Percentiles rank a stretch among this genome's conserved stretches.
Conservation (phyloP, 2,113 vertebrate genomes). For the Microcebus griseorufus region DNA sequence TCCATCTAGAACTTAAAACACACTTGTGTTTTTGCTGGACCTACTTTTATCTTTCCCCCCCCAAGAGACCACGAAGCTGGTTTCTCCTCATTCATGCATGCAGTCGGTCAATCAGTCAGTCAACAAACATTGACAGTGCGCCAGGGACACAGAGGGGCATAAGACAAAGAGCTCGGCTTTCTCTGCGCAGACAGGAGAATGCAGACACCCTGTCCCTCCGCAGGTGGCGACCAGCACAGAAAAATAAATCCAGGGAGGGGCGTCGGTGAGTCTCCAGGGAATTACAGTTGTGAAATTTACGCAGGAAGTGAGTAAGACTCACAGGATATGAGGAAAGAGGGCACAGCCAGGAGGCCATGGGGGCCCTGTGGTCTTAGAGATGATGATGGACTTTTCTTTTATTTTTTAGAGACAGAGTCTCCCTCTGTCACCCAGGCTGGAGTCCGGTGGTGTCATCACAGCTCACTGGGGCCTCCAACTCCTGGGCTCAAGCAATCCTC, state of each 20-base stretch:
- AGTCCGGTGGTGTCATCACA: background rate
- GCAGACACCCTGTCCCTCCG: background rate
- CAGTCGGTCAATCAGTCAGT: background rate
- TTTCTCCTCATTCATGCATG: background rate
- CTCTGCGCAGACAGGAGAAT: background rate
- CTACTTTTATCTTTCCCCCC: no score
- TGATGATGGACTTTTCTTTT: background rate
- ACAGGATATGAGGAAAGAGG: no score
- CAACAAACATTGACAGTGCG: background rate
- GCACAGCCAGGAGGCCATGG: background rate
- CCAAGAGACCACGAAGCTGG: background rate
- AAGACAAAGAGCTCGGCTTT: background rate
- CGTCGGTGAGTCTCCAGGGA: no score
- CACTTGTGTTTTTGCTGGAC: background rate
- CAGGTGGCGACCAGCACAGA: accelerated
- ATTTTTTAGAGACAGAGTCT: background rate
- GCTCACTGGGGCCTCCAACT: no score
- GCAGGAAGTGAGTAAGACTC: no score
- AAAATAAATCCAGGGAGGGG: background rate
- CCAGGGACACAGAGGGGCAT: background rate
- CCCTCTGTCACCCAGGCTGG: background rate
- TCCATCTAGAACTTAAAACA: background rate
- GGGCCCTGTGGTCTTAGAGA: background rate
- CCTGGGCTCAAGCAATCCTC: background rate
- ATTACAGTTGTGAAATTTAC: no score